A percentile compares a stretch with the other conserved stretches of the same genome.
Conservation (phyloP, 1,140 invertebrate species). For the Tachypleus tridentatus region DNA sequence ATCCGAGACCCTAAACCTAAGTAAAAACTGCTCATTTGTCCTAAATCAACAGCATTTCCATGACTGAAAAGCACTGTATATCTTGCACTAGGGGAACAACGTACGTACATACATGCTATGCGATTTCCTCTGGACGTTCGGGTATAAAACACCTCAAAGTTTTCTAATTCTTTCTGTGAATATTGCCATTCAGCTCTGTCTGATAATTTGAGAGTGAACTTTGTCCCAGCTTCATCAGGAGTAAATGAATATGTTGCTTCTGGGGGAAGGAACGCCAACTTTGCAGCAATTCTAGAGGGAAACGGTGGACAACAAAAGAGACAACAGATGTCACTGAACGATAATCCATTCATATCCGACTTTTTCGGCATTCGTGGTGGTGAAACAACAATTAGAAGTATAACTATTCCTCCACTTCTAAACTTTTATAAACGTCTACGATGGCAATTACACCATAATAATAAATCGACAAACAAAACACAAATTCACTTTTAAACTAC, state of each 20-base stretch:
- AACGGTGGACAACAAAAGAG: slow-evolving; percentile 99
- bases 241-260: slow-evolving; percentile 89
- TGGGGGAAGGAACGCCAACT: slow-evolving; percentile 96
- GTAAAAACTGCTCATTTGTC: slow-evolving; percentile 99
- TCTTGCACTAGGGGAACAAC: slow-evolving; percentile 77
- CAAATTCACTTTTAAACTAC: too few relatives aligned
- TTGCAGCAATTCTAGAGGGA: slow-evolving; percentile 94
- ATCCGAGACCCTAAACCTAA: slow-evolving; percentile 90
- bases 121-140: slow-evolving; percentile 80
- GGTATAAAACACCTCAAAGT: slow-evolving; percentile 63
- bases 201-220: slow-evolving; percentile 47
- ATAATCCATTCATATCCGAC: slow-evolving; percentile 40
- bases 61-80: slow-evolving; percentile 99
- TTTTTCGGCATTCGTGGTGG: too few relatives aligned
- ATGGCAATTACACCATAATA: too few relatives aligned
- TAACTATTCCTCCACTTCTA: too few relatives aligned
- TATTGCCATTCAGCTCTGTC: slow-evolving; percentile 99
- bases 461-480: too few relatives aligned
- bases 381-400: too few relatives aligned
- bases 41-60: slow-evolving; percentile 92
- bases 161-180: slow-evolving; percentile 87
- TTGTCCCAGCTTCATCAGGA: slow-evolving; percentile 30
- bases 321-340: slow-evolving; percentile 93
- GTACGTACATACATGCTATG: slow-evolving; percentile 93
- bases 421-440: too few relatives aligned